Evolutionary conservation across 35 echinoderm and acorn worm genomes (phyloP), one percentile per base, ranked within the genome.

Genomic region (Stichopus chloronotus): DNA sequence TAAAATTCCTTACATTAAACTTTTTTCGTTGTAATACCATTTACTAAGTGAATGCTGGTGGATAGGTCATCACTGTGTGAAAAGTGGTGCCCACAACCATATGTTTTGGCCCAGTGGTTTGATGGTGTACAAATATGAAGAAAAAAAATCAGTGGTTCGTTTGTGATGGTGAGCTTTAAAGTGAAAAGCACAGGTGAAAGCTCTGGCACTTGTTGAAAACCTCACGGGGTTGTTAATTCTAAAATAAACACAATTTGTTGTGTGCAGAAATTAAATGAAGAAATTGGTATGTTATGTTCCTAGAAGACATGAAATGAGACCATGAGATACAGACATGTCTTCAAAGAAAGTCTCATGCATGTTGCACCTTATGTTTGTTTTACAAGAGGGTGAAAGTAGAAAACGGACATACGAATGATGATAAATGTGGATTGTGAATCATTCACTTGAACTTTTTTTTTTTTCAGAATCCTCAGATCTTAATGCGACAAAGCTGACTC

Each of bases 151-250:
- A 43, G 30, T 71, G 65, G 65, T 71, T 11, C 11, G 65, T n/a
- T 71, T 43, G 72, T 71, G 11, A 76, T 21, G 25, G 7, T 43
- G 30, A 43, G 30, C 30, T 43, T 43, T 43, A 43, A 43, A 43
- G 1, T 76, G 72, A 76, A 17, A 76, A 76, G 14, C 25, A 17
- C 14, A 76, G 72, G 72, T 76, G 72, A 11, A 76, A 17, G 72
- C 72, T 76, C 72, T 76, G 16, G 72, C 14, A 76, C 65, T 76
- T 76, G 72, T 71, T 71, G 71, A 76, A 68, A 68, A 68, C 17
- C 63, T 68, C 63, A 68, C 63, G 17, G 63, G 63, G 17, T 68
- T 68, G 63, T 68, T 68, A 68, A 68, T 68, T 68, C 63, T 17
- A 68, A 68, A 68, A 68, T 68, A 68, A 68, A 68, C 63, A 68